phyloP scores from a whole-genome alignment of 2,888 invertebrate species.

The Choreutis nemorana region DNA sequence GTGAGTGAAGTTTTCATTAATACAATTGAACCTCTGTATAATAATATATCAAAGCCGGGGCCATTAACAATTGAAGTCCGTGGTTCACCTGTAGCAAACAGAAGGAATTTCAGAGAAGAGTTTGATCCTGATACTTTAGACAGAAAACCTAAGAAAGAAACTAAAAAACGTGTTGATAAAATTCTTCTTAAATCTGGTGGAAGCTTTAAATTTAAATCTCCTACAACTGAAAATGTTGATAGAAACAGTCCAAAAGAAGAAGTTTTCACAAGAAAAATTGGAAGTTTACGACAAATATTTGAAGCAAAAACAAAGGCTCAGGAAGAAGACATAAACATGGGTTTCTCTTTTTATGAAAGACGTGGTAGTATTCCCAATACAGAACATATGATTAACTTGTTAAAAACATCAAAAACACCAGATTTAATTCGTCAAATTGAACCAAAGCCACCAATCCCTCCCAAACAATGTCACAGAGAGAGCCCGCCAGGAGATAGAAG shows the following conservation, averaged over 20 bases:
- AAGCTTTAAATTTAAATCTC: constrained; percentile 71
- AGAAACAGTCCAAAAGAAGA: constrained; percentile 30
- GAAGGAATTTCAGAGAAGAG: constrained; percentile 73
- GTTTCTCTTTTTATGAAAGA: constrained; percentile 30
- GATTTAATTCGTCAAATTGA: constrained; percentile 40
- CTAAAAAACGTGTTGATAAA: constrained; percentile 51
- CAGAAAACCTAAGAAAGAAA: constrained; percentile 68
- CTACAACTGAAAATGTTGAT: constrained; percentile 27
- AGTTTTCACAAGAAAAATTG: constrained; percentile 68
- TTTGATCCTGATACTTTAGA: constrained; percentile 89
- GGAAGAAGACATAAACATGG: constrained; percentile 23
- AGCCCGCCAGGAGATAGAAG: constrained; percentile 41
- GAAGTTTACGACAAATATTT: constrained; percentile 80
- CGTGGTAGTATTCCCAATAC: constrained; percentile 42
- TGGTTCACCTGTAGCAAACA: constrained; percentile 74
- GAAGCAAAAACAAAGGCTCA: constrained; percentile 71
- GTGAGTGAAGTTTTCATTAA: constrained; percentile 77
- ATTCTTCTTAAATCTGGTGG: constrained; percentile 72
- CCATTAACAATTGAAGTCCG: constrained; percentile 83
- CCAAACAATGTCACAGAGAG: constrained; percentile 38
- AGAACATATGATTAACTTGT: constrained; percentile 33
- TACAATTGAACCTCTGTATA: constrained; percentile 60
- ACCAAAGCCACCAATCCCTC: constrained; percentile 47
- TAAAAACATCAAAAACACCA: constrained; percentile 33
- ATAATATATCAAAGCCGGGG: constrained; percentile 70